A percentile compares a stretch with the other conserved stretches of the same genome.
phyloP scores from a whole-genome alignment of 2,888 invertebrate species.

The Pristionchus japonicus region DNA sequence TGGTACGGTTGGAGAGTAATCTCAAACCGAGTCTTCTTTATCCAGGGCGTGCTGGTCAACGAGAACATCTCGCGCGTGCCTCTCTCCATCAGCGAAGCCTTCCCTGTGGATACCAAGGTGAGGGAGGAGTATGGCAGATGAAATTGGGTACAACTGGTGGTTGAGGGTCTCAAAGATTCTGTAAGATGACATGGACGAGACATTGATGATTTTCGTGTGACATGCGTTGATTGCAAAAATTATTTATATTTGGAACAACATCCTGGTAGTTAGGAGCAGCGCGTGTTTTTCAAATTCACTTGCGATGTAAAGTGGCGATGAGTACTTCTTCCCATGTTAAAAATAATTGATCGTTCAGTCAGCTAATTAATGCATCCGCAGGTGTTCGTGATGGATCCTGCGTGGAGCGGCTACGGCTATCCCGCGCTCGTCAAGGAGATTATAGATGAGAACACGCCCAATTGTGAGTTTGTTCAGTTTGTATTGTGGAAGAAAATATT shows the following conservation, averaged over 20 bases:
- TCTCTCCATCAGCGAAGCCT: slow-evolving; percentile 54
- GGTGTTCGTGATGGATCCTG: slow-evolving; percentile 55
- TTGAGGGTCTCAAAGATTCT: background rate
- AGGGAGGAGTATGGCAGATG: background rate
- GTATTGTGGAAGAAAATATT: too few relatives aligned
- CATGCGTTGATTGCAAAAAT: too few relatives aligned
- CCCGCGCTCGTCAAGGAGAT: slow-evolving; percentile 53
- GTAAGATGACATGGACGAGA: background rate
- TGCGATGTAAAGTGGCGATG: too few relatives aligned
- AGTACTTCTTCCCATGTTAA: too few relatives aligned
- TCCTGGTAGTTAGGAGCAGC: too few relatives aligned
- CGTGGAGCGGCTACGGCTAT: slow-evolving; percentile 52
- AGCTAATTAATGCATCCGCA: too few relatives aligned
- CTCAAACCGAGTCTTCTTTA: background rate
- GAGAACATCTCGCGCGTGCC: slow-evolving; percentile 49
- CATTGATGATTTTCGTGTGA: background rate
- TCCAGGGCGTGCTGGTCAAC: slow-evolving; percentile 54
- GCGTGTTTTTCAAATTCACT: too few relatives aligned
- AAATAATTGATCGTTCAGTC: too few relatives aligned
- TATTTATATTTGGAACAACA: too few relatives aligned
- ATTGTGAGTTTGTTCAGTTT: slow-evolving; percentile 44
- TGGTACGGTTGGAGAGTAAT: background rate
- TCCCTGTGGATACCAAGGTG: slow-evolving; percentile 49
- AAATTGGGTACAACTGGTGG: background rate
- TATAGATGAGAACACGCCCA: background rate